Percentiles rank a stretch among this genome's conserved stretches.
Conservation (phyloP, 2,888 invertebrate genomes). For the Crepidodera aurea region DNA sequence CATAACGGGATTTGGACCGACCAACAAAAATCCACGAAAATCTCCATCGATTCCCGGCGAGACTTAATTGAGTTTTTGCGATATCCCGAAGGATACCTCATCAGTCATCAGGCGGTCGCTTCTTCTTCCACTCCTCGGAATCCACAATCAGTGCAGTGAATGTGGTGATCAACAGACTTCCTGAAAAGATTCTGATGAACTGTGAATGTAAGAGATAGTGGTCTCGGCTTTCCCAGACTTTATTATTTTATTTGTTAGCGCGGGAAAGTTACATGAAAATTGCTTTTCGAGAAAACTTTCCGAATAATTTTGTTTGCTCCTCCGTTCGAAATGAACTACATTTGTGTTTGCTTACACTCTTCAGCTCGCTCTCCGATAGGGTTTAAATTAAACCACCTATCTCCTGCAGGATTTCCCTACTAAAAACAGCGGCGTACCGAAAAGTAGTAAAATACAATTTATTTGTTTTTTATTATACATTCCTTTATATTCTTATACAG, state of each 20-base stretch:
- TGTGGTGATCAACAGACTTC: conserved; percentile 55
- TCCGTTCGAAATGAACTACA: conserved; percentile 39
- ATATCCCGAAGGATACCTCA: conserved; percentile 51
- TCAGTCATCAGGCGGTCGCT: conserved; percentile 52
- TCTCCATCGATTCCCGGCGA: conserved; percentile 38
- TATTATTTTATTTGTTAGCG: conserved; percentile 41
- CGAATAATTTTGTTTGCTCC: conserved; percentile 41
- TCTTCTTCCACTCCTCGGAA: conserved; percentile 45
- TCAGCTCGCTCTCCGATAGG: conserved; percentile 26
- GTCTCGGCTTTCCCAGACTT: conserved; percentile 47
- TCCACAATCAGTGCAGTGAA: conserved; percentile 52
- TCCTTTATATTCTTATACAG: no score
- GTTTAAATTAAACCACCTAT: conserved; percentile 35
- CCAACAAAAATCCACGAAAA: conserved; percentile 27
- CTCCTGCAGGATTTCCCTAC: conserved; percentile 24
- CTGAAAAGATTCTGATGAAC: conserved; percentile 56
- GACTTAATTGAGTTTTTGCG: conserved; percentile 55
- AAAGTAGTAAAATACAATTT: no score
- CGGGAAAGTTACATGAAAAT: conserved; percentile 41
- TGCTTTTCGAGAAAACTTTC: conserved; percentile 39
- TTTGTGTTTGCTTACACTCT: conserved; percentile 37
- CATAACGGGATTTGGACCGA: conserved; percentile 19
- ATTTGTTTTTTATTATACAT: no score
- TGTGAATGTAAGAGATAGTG: conserved; percentile 56
- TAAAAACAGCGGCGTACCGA: conserved; percentile 1